Base-by-base conservation (phyloP, 2,797 vertebrate genomes). In the Ctenosaura bakeri region DNA sequence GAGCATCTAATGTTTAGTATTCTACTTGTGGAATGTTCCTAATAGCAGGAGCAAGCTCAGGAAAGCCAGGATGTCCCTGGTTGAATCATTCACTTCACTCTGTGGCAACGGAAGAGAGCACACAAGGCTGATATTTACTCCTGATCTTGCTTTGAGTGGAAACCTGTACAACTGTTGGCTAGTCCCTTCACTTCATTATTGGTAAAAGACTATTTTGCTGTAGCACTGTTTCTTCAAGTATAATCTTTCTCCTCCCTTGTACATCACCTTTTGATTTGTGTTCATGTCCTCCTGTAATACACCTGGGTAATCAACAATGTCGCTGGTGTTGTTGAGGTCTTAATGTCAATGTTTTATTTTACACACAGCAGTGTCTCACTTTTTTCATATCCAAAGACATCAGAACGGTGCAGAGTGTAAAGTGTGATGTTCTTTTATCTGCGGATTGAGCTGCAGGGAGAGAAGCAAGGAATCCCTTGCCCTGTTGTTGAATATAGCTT, bases 231-330 rank as follows among this genome's bases (percentile, higher is more conserved):
- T 5, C 38, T 69, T 69, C 62, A 46, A 13, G 62, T 84, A 26
- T 18, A 46, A 29, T 83, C 13, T 46, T 64, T 29, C 42, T 66
- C 26, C 14, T 29, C 29, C 26, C 38, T 50, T 69, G 38, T 14
- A 18, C 38, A 66, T 29, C 62, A 66, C 26, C 82, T 84, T 69
- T 84, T 84, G 82, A 66, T 69, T 84, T 84, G n/a, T 84, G 62
- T 6, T 2, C 26, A 46, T 82, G 29, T n/a, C 20, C 20, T 35
- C 38, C 4, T 50, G 6, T 50, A 50, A 46, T 84, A 64, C 29
- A 13, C 62, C 52, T 77, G 4, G n/a, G 1, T 52, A n/a, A 80
- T 38, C 42, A 56, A 77, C n/a, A 38, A 79, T 64, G 24, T 64
- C 24, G 62, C 26, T 29, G 24, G 18, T 29, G 42, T 69, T 18